Base-by-base conservation (phyloP, 2,113 vertebrate genomes). In the Platichthys stellatus region DNA sequence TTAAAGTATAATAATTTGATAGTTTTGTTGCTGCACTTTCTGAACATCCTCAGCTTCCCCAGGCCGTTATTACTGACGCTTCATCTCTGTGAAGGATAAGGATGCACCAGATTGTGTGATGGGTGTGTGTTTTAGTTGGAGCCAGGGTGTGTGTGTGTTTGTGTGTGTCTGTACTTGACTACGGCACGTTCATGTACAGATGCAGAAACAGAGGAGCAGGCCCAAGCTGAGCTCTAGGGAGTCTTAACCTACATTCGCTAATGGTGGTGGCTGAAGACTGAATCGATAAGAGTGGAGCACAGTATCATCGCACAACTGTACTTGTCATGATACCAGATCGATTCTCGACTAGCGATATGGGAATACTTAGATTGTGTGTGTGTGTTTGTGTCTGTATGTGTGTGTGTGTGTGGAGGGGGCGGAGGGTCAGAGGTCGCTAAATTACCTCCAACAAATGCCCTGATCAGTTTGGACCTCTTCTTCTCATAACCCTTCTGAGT, bases 401-500 rank as follows among this genome's bases (percentile, higher is more conserved):
- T 72, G 70, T 43, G 61, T 75, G 79, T 69, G 75, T 28, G 57
- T 20, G 14, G 12, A 13, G 47, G 54, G 18, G 58, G 47, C 31
- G 51, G 28, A 72, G 47, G 74, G 84, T 88, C 90, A 89, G 92
- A 93, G 90, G 90, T 87, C 4, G 82, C 92, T 90, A 92, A 86
- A 80, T 93, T 93, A 93, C 92, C 92, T 93, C 90, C 89, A 89
- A 97, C 92, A 92, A 95, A 97, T 88, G 97, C 97, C 82, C 97
- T 96, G 92, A 98, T 96, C 94, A 97, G 94, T 93, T 98, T 98
- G 88, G 96, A 96, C 92, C 96, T 96, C 95, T 98, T 98, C 96
- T 98, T 98, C 94, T 98, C 97, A 94, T 98, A 98, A 90, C 97
- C 97, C 92, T 97, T 98, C 90, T 98, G 97, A 92, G 97, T 98